A percentile compares a stretch with the other conserved stretches of the same genome.
phyloP scores from a whole-genome alignment of 2,113 vertebrate species.

The Balaenoptera acutorostrata region DNA sequence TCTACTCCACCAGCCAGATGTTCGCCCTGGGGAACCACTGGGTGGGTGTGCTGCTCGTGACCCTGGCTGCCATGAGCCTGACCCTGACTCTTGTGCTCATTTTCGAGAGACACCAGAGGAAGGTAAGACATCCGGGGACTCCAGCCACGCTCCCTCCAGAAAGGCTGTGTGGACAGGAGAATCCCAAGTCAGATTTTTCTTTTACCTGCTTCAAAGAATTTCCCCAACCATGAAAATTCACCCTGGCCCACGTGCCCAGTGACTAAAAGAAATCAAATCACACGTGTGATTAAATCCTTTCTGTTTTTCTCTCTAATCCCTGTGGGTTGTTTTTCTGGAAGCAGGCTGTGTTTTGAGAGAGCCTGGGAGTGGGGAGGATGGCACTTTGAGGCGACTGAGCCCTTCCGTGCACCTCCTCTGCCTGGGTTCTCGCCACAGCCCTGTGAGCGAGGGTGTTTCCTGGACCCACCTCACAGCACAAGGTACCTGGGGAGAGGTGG shows the following conservation, averaged over 20 bases:
- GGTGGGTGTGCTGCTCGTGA: slow-evolving; percentile 76
- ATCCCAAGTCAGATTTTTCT: not conserved
- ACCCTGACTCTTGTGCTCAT: slow-evolving; percentile 74
- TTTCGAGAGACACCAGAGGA: slow-evolving; percentile 71
- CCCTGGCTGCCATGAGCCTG: slow-evolving; percentile 63
- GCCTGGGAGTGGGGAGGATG: not conserved
- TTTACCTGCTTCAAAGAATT: not conserved
- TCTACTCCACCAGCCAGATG: slow-evolving; percentile 81
- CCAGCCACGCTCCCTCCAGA: rapidly evolving
- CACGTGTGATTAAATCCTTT: not conserved
- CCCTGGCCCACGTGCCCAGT: not conserved
- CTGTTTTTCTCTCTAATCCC: not conserved
- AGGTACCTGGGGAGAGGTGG: not conserved
- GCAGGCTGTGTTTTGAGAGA: not conserved
- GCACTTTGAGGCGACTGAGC: not conserved
- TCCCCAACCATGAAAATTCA: not conserved
- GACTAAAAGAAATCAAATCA: not conserved
- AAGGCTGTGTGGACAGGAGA: not conserved
- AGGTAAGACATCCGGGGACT: slow-evolving; percentile 70
- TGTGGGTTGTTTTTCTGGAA: not conserved
- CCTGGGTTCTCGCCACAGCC: rapidly evolving
- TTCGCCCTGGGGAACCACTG: slow-evolving; percentile 75
- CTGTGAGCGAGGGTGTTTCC: not conserved
- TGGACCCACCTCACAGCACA: not conserved
- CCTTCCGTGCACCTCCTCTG: rapidly evolving